Evolutionary conservation across 2,888 invertebrate genomes (phyloP).

Genomic region (Aphodius granarius): DNA sequence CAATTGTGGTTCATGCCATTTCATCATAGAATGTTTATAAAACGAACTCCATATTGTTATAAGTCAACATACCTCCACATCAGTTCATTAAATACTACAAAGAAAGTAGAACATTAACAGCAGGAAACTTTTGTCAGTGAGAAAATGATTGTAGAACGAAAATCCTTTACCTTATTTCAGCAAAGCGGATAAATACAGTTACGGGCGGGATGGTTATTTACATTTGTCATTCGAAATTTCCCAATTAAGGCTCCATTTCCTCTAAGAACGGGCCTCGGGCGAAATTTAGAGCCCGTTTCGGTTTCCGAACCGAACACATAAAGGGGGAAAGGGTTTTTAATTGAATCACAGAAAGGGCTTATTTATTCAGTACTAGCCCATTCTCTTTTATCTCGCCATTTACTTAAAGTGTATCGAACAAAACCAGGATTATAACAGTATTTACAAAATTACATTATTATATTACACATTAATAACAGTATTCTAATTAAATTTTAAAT

Average conservation of each 20-base stretch:
- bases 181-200: neutral
- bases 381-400: neutral
- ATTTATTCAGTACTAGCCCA: neutral
- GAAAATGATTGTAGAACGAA: neutral
- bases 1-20: no score
- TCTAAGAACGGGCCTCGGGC: neutral
- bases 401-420: neutral
- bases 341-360: neutral
- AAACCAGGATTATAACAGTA: neutral
- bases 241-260: neutral
- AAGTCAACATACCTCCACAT: no score
- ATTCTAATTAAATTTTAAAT: no score
- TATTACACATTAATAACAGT: no score
- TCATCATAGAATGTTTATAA: no score
- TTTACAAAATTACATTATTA: neutral
- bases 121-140: neutral
- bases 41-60: no score
- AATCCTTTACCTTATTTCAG: neutral
- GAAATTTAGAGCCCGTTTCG: neutral
- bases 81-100: no score
- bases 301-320: neutral
- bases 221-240: neutral
- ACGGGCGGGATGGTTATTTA: neutral
- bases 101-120: neutral
- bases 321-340: neutral